These are phyloP conservation scores for Epinephelus cyanopodus DNA, from an alignment of 2,113 vertebrate genomes.

Conservation along the genomic window DNA sequence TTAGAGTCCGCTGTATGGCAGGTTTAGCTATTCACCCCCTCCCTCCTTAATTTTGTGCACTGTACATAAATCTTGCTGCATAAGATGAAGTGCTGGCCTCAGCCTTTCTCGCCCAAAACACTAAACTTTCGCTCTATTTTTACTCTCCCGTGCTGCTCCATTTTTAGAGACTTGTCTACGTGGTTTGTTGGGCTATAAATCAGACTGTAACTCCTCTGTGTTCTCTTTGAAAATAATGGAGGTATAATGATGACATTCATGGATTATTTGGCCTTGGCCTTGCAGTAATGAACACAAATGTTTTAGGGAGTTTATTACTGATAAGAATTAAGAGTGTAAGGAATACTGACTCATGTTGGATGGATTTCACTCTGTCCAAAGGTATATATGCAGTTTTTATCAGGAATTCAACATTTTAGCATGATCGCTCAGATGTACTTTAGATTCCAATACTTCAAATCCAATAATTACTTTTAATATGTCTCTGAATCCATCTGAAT, in stretches of 20 bases:
- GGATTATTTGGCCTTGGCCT: constrained; percentile 9
- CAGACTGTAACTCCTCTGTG: constrained; percentile 32
- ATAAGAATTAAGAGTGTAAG: neutral
- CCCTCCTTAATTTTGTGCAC: constrained; percentile 41
- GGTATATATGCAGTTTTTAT: neutral
- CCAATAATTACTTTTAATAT: neutral
- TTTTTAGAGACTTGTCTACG: constrained; percentile 56
- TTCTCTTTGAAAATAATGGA: constrained; percentile 48
- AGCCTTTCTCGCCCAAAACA: constrained; percentile 52
- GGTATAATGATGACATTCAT: constrained; percentile 23
- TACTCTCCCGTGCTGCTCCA: constrained; percentile 37
- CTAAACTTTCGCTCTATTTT: constrained; percentile 63
- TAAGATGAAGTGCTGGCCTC: constrained; percentile 47
- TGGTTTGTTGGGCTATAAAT: constrained; percentile 64
- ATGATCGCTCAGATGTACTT: neutral
- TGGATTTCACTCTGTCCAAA: neutral
- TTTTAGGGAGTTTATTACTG: constrained; percentile 1
- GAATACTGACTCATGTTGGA: neutral
- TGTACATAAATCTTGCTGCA: constrained; percentile 39
- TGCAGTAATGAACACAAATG: constrained; percentile 18
- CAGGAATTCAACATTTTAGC: neutral
- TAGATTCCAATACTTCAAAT: neutral
- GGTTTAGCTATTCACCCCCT: constrained; percentile 16
- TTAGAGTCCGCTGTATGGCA: neutral
- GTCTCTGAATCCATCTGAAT: neutral